Percentiles rank a stretch among this genome's conserved stretches.
Evolutionary conservation across 2,113 vertebrate species (phyloP).

Genomic region (Phoenicopterus ruber): DNA sequence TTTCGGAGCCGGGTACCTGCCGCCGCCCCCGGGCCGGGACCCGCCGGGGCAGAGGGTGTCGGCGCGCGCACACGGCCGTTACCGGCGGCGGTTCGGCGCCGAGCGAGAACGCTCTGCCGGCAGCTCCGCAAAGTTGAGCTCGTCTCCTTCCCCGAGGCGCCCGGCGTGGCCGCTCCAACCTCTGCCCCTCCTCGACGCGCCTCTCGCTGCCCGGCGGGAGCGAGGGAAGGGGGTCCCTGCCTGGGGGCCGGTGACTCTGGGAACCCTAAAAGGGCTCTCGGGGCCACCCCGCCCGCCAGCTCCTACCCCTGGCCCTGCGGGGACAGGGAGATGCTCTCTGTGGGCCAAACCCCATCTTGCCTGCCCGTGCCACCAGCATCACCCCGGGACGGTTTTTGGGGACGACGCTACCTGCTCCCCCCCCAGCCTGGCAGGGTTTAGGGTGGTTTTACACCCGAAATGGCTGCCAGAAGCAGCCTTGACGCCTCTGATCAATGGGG

Average conservation of each 20-base stretch:
- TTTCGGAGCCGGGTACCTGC: neutral
- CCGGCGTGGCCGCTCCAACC: accelerated
- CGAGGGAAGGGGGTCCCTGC: neutral
- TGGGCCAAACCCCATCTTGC: neutral
- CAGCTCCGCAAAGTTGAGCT: neutral
- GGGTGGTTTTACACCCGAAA: neutral
- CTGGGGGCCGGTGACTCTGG: neutral
- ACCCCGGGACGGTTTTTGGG: too few relatives aligned
- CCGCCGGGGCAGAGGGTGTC: neutral
- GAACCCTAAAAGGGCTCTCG: accelerated
- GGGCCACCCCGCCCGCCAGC: accelerated
- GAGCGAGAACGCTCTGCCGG: neutral
- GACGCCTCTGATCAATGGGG: accelerated
- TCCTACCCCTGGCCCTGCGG: neutral
- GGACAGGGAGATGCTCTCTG: accelerated
- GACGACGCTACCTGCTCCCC: accelerated
- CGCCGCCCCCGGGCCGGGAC: neutral
- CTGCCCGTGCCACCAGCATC: neutral
- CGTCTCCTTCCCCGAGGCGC: neutral
- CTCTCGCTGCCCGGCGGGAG: neutral
- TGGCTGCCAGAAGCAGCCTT: neutral
- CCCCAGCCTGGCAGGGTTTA: accelerated
- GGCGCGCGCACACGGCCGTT: neutral
- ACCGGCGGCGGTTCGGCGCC: accelerated
- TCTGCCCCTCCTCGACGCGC: neutral